phyloP scores from a whole-genome alignment of 2,113 vertebrate genomes.

The Thamnaconus septentrionalis region DNA sequence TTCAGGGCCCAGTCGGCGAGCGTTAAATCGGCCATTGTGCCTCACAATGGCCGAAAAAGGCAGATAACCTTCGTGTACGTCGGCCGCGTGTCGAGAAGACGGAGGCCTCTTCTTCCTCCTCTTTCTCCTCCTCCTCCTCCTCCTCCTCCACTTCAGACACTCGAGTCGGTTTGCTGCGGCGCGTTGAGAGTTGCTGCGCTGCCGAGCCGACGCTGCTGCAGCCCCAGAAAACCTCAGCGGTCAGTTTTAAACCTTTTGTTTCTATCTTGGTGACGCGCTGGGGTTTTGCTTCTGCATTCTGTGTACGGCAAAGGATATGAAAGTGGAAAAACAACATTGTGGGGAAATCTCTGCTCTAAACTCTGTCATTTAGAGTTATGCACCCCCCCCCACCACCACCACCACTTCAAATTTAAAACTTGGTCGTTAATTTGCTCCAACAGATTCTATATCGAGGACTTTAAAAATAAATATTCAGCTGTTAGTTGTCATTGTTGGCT shows the following conservation, averaged over 20 bases:
- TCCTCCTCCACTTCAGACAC: constrained; percentile 28
- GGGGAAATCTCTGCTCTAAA: background rate
- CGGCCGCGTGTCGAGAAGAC: background rate
- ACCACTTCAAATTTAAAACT: too few relatives aligned
- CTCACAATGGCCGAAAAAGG: too few relatives aligned
- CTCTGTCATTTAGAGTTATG: too few relatives aligned
- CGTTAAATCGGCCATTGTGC: too few relatives aligned
- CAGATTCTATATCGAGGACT: too few relatives aligned
- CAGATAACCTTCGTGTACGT: too few relatives aligned
- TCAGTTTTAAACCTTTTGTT: constrained; percentile 22
- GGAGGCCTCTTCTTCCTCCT: background rate
- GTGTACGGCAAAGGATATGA: constrained; percentile 22
- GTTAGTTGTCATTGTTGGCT: too few relatives aligned
- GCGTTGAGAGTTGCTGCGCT: constrained; percentile 10
- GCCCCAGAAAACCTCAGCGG: constrained; percentile 16
- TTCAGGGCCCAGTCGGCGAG: too few relatives aligned
- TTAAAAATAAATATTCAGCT: too few relatives aligned
- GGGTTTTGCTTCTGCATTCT: constrained; percentile 38
- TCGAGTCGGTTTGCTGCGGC: constrained; percentile 25
- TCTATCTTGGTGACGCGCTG: constrained; percentile 18
- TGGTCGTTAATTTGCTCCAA: too few relatives aligned
- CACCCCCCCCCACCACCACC: too few relatives aligned
- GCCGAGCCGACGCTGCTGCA: constrained; percentile 5
- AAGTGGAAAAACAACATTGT: constrained; percentile 4
- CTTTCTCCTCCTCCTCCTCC: too few relatives aligned